These are phyloP conservation scores for Excalfactoria chinensis DNA, from an alignment of 2,113 vertebrate species.

Conservation along the genomic window DNA sequence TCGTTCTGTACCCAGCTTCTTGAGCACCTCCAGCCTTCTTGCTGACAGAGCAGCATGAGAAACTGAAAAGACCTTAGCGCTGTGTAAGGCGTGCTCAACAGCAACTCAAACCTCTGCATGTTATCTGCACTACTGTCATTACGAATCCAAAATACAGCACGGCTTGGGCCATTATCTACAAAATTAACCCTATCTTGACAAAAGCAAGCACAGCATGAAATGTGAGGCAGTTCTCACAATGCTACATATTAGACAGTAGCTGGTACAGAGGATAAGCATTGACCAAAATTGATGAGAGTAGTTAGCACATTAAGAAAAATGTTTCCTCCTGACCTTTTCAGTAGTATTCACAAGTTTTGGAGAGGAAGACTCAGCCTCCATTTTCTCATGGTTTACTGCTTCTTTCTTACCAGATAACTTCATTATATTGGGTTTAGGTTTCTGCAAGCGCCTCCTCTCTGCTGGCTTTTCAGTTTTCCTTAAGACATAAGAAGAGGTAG, in stretches of 20 bases:
- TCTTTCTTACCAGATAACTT: slow-evolving; percentile 59
- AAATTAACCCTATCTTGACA: neutral
- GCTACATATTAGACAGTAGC: neutral
- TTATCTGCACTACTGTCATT: neutral
- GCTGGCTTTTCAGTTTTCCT: slow-evolving; percentile 62
- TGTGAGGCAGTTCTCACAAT: neutral
- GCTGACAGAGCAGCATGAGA: neutral
- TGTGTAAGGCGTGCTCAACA: neutral
- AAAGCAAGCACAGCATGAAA: neutral
- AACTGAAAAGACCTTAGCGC: neutral
- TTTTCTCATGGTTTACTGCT: slow-evolving; percentile 23
- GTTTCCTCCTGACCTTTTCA: slow-evolving; percentile 66
- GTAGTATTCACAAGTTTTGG: neutral
- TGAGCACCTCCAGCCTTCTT: neutral
- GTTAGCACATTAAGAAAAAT: neutral
- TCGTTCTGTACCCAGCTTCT: neutral
- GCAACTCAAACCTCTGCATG: neutral
- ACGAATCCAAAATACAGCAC: neutral
- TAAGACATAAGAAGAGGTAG: neutral
- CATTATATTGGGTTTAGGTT: slow-evolving; percentile 70
- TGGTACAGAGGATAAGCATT: neutral
- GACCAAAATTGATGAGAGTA: neutral
- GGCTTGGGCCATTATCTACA: neutral
- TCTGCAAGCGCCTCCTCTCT: slow-evolving; percentile 45
- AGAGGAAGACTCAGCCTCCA: neutral